Conservation (phyloP, 2,888 invertebrate species). For the Lycophotia porphyrea region DNA sequence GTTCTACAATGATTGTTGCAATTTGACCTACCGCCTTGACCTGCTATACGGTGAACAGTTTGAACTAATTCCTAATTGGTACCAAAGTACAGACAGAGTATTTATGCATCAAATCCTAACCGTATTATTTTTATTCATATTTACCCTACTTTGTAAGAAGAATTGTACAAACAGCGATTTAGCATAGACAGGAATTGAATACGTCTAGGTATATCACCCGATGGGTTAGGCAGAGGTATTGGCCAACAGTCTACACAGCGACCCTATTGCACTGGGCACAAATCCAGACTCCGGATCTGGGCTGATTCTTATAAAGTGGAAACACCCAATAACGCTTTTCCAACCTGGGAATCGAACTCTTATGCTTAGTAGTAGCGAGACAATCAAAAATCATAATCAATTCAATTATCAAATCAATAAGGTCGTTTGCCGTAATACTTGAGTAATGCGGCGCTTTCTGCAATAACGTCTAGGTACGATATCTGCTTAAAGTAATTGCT, state of each 20-base stretch:
- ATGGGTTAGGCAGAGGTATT: background rate
- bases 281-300: background rate
- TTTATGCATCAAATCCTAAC: background rate
- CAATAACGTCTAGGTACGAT: too few species aligned
- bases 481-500: background rate
- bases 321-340: background rate
- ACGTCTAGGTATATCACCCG: background rate
- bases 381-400: background rate
- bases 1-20: constrained; percentile 39
- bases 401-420: background rate
- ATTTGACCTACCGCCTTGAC: constrained; percentile 57
- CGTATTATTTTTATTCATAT: background rate
- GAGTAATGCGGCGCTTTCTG: background rate
- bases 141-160: background rate
- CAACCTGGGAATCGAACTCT: background rate
- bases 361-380: background rate
- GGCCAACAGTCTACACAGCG: background rate
- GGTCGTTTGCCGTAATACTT: background rate
- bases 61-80: constrained; percentile 34
- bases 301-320: background rate
- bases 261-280: background rate
- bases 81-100: constrained; percentile 11
- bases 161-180: background rate
- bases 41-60: constrained; percentile 31
- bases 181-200: background rate